Evolutionary conservation across 2,113 vertebrate genomes (phyloP).

Genomic region (Ascaphus truei): DNA sequence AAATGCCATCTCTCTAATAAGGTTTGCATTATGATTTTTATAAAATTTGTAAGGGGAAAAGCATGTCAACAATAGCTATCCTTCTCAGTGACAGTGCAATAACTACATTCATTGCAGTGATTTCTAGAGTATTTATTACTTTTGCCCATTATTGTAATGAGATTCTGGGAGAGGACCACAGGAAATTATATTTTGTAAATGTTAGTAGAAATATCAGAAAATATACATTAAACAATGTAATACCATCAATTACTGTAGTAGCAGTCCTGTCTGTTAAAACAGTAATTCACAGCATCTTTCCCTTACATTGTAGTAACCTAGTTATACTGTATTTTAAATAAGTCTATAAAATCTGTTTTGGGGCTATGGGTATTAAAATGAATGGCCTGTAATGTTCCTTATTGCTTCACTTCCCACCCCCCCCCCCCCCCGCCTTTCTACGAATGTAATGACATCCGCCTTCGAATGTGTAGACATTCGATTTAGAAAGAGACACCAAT

Average conservation of each 20-base stretch:
- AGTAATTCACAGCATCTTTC: not conserved
- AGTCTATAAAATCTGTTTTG: too few relatives aligned
- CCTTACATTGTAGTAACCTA: too few relatives aligned
- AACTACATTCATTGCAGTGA: not conserved
- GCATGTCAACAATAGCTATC: constrained; percentile 6
- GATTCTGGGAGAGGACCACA: constrained; percentile 21
- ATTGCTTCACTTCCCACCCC: too few relatives aligned
- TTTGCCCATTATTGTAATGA: constrained; percentile 26
- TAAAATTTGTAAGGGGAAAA: constrained; percentile 11
- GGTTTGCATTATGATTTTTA: not conserved
- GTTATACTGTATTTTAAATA: too few relatives aligned
- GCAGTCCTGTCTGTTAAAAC: not conserved
- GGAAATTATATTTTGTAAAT: constrained; percentile 14
- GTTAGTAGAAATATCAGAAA: not conserved
- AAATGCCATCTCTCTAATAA: not conserved
- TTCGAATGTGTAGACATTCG: too few relatives aligned
- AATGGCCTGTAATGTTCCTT: too few relatives aligned
- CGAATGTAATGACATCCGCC: too few relatives aligned
- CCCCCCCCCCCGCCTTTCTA: too few relatives aligned
- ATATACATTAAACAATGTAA: not conserved
- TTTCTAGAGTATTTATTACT: constrained; percentile 24
- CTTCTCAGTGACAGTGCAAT: constrained; percentile 3
- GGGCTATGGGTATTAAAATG: too few relatives aligned
- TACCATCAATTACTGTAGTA: not conserved
- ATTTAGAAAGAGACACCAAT: too few relatives aligned